Evolutionary conservation across 2,797 vertebrate species (phyloP).

Genomic region (Selene dorsalis): DNA sequence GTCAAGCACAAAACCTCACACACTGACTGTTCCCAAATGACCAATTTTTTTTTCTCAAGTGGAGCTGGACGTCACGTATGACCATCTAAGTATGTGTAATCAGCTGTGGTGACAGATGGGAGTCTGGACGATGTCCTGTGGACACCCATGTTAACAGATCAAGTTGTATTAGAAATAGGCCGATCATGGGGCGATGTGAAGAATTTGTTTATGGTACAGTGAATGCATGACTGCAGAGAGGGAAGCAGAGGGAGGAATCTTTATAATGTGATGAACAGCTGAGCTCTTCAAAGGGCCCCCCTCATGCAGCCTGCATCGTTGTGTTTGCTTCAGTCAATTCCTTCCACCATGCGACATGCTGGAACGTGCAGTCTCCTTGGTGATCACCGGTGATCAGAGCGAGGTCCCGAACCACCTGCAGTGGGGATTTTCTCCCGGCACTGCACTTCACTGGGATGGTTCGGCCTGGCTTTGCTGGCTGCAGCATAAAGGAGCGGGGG

Average conservation of each 20-base stretch:
- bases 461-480: slow-evolving; percentile 42
- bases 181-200: background rate
- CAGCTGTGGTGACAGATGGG: slow-evolving; percentile 58
- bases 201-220: slow-evolving; percentile 53
- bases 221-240: slow-evolving; percentile 19
- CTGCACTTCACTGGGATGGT: slow-evolving; percentile 24
- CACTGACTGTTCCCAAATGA: slow-evolving; percentile 65
- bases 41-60: slow-evolving; percentile 27
- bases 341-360: slow-evolving; percentile 63
- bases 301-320: slow-evolving; percentile 53
- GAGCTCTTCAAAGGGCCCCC: slow-evolving; percentile 65
- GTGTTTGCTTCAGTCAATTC: slow-evolving; percentile 58
- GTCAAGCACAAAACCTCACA: slow-evolving; percentile 58
- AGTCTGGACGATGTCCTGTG: slow-evolving; percentile 42
- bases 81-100: slow-evolving; percentile 60
- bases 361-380: slow-evolving; percentile 76
- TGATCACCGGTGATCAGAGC: slow-evolving; percentile 63
- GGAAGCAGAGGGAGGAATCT: slow-evolving; percentile 48
- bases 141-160: slow-evolving; percentile 34
- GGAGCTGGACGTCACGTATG: slow-evolving; percentile 36
- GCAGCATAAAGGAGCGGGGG: slow-evolving; percentile 27
- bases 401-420: slow-evolving; percentile 63
- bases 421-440: slow-evolving; percentile 49
- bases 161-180: slow-evolving; percentile 36
- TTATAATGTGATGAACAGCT: slow-evolving; percentile 77